A percentile compares a stretch with the other conserved stretches of the same genome.
These are phyloP conservation scores for Cheilosia pagana DNA, from an alignment of 2,888 invertebrate species.

Conservation along the genomic window DNA sequence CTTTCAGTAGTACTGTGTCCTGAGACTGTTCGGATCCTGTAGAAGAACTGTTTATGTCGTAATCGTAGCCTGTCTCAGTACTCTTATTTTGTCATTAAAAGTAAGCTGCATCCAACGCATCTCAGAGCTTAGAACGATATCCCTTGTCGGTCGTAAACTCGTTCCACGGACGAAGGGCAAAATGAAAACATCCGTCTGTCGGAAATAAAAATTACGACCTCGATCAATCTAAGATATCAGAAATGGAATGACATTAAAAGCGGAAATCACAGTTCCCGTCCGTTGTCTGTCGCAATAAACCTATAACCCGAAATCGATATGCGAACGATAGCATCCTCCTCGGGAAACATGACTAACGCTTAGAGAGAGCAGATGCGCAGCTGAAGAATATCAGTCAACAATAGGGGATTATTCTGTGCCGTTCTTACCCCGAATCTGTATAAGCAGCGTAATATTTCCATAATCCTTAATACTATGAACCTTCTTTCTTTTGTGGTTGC, in stretches of 20 bases:
- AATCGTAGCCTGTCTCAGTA: not conserved
- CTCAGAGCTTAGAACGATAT: not conserved
- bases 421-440: not conserved
- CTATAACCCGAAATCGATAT: not conserved
- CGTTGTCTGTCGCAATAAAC: conserved; percentile 1
- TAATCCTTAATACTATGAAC: conserved; percentile 15
- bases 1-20: too few relatives aligned
- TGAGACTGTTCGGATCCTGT: too few relatives aligned
- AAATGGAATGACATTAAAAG: conserved; percentile 11
- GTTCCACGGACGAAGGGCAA: too few relatives aligned
- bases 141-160: conserved; percentile 13
- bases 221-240: conserved; percentile 12
- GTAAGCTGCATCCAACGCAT: not conserved
- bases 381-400: not conserved
- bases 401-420: not conserved
- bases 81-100: conserved; percentile 37
- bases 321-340: not conserved
- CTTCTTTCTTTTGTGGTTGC: not conserved
- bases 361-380: not conserved
- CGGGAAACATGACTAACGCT: not conserved
- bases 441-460: conserved; percentile 5
- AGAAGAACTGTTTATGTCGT: too few relatives aligned
- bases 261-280: conserved; percentile 4
- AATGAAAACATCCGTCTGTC: not conserved
- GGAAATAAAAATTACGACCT: not conserved